Evolutionary conservation across 2,797 vertebrate genomes (phyloP), one percentile per base, ranked within the genome.

Genomic region (Anableps anableps): DNA sequence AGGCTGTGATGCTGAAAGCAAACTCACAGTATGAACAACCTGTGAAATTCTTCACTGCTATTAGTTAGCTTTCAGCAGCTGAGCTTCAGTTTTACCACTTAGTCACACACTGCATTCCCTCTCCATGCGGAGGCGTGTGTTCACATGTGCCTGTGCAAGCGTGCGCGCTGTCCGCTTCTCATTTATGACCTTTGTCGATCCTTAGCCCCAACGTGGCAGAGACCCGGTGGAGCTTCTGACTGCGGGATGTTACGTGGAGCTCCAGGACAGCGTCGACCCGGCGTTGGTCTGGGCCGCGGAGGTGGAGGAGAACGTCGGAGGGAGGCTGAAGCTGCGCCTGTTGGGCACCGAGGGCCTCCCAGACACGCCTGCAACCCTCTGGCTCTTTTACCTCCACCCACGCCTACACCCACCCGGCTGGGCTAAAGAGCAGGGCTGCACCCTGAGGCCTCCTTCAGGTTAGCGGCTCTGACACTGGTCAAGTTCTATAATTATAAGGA

Each of bases 371-470:
- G 90, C 96, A 19, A 96, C 97, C 94, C 93, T 96, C 11, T 98
- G 98, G 97, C 92, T 98, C 4, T 99, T 98, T 93, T 99, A 99
- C 91, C 95, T 99, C 89, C 96, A 98, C 93, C 97, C 98, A 5
- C 96, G 96, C 83, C 96, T 99, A 85, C 98, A 99, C 93, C 96
- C 97, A 72, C 94, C 97, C 8, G 98, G 98, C 47, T 99, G 98
- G 98, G 97, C 98, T 84, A 92, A 95, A 92, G 96, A 97, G 29
- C 96, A 97, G 0, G 94, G 95, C 78, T 97, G 95, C 80, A 94
- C 92, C 76, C 94, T 99, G 82, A 96, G 95, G 75, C 98, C 98
- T 41, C 98, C 98, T 72, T 85, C 84, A 96, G 98, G 98, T 99
- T 92, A 94, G 94, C 86, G 11, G 34, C 45, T 51, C 68, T 71